Evolutionary conservation across 2,797 vertebrate genomes (phyloP).

Genomic region (Erethizon dorsatum): DNA sequence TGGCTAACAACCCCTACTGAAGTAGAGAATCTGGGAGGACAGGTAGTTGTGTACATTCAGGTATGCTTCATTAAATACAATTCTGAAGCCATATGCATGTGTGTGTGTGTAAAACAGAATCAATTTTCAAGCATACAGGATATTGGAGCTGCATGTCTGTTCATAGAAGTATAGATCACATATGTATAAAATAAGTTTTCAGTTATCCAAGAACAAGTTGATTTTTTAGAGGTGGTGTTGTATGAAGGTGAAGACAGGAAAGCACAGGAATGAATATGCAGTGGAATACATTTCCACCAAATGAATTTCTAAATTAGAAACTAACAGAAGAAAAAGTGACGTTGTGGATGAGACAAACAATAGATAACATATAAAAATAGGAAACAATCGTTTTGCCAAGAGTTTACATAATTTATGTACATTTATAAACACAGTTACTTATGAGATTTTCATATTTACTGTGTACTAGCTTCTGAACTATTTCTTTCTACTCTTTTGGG

Average conservation of each 20-base stretch:
- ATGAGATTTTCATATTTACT: conserved; percentile 4
- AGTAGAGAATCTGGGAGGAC: not conserved
- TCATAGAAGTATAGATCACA: not conserved
- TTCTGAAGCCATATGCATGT: not conserved
- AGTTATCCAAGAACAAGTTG: conserved; percentile 3
- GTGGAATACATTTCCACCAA: not conserved
- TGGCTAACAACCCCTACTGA: not conserved
- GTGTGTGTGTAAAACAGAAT: not conserved
- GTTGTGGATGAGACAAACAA: not conserved
- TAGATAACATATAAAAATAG: not conserved
- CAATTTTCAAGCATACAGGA: not conserved
- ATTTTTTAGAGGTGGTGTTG: not conserved
- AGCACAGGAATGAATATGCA: not conserved
- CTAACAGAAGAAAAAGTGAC: not conserved
- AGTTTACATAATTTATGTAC: not conserved
- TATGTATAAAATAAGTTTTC: not conserved
- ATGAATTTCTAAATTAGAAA: not conserved
- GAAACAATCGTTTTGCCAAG: not conserved
- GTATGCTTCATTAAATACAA: conserved; percentile 56
- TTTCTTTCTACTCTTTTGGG: conserved; percentile 1
- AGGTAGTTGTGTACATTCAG: not conserved
- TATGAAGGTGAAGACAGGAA: not conserved
- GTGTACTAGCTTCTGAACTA: not conserved
- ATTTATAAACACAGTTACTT: not conserved
- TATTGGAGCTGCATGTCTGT: not conserved